These are phyloP conservation scores for Pangasius mekongensis DNA, from an alignment of 2,797 vertebrate species.

Conservation along the genomic window DNA sequence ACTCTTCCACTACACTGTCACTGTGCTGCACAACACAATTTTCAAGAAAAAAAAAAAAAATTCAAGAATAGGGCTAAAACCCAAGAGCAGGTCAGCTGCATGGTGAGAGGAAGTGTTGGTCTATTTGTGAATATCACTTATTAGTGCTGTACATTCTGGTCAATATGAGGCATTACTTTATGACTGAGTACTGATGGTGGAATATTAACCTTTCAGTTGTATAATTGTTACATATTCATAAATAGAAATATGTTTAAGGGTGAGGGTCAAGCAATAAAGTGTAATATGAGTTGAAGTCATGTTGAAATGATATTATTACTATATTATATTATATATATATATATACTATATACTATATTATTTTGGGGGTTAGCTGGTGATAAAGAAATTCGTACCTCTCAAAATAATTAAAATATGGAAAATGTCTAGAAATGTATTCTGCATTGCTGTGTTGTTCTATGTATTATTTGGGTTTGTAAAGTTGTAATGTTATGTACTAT, in stretches of 20 bases:
- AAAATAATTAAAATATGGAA: not conserved
- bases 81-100: not conserved
- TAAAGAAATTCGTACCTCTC: not conserved
- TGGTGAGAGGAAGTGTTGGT: constrained; percentile 24
- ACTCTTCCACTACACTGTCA: not conserved
- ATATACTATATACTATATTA: too few species aligned
- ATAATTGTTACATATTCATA: constrained; percentile 12
- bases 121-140: constrained; percentile 10
- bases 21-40: not conserved
- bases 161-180: not conserved
- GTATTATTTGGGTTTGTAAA: not conserved
- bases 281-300: not conserved
- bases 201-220: constrained; percentile 32
- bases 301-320: not conserved
- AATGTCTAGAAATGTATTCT: not conserved
- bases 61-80: constrained; percentile 15
- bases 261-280: not conserved
- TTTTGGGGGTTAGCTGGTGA: not conserved
- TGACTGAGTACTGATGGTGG: not conserved
- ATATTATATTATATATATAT: too few species aligned
- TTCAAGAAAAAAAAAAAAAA: too few species aligned
- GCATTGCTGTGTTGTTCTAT: not conserved
- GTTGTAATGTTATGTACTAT: not conserved
- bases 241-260: not conserved
- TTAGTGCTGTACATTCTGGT: constrained; percentile 10